Evolutionary conservation across 2,888 invertebrate species (phyloP).

Genomic region (Andrena dorsata): DNA sequence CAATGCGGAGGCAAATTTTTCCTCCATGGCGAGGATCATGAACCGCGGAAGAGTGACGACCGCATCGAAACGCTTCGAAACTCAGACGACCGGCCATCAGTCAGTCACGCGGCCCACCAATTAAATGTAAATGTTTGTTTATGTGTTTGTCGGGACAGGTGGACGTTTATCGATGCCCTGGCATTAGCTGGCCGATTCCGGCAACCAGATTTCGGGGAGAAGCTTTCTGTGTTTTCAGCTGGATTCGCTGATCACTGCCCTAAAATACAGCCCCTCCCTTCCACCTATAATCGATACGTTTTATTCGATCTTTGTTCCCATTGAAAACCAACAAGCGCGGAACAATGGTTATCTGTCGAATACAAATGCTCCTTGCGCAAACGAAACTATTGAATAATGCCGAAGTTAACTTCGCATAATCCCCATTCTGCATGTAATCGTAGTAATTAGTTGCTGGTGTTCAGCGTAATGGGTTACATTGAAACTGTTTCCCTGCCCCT

Average conservation of each 20-base stretch:
- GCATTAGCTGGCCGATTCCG: conserved; percentile 76
- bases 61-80: conserved; percentile 74
- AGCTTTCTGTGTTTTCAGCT: conserved; percentile 24
- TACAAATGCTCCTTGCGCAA: too few relatives aligned
- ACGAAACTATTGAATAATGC: conserved; percentile 16
- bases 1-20: conserved; percentile 48
- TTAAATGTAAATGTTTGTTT: conserved; percentile 84
- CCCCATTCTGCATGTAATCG: conserved; percentile 48
- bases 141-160: conserved; percentile 79
- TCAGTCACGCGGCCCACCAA: conserved; percentile 80
- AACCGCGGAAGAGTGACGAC: conserved; percentile 56
- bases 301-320: not conserved
- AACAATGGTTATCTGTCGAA: too few relatives aligned
- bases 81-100: conserved; percentile 75
- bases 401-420: conserved; percentile 21
- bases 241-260: not conserved
- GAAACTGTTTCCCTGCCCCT: conserved; percentile 38
- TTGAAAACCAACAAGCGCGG: not conserved
- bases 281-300: not conserved
- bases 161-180: conserved; percentile 83
- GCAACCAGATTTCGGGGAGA: conserved; percentile 59
- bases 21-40: conserved; percentile 54
- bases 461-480: conserved; percentile 34
- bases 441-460: conserved; percentile 44
- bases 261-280: not conserved